Evolutionary conservation across 2,888 invertebrate species (phyloP).

Genomic region (Marasmarcha lunaedactyla): DNA sequence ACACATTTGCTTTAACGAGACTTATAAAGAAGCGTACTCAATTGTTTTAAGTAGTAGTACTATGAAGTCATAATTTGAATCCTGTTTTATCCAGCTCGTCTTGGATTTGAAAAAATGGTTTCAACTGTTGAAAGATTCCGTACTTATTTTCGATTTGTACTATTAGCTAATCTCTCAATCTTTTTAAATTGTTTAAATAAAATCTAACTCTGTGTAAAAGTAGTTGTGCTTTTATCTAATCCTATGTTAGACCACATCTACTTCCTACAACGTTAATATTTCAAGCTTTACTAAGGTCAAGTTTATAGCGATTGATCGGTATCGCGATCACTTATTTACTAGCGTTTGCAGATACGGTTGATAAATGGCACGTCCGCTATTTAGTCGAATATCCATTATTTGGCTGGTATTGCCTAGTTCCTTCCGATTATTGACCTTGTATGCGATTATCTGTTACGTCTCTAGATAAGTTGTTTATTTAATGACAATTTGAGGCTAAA

Average conservation of each 20-base stretch:
- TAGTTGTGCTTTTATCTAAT: too few relatives aligned
- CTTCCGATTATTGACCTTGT: constrained; percentile 44
- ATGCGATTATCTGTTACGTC: constrained; percentile 28
- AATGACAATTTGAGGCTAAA: too few relatives aligned
- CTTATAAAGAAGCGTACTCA: constrained; percentile 30
- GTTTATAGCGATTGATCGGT: constrained; percentile 25
- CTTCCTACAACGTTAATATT: background rate
- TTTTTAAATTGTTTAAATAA: too few relatives aligned
- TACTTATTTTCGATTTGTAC: too few relatives aligned
- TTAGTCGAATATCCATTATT: constrained; percentile 41
- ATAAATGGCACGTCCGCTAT: constrained; percentile 36
- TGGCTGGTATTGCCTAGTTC: constrained; percentile 47
- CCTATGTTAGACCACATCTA: background rate
- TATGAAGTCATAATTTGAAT: constrained; percentile 32
- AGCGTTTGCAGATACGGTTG: constrained; percentile 35
- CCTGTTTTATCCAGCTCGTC: constrained; percentile 39
- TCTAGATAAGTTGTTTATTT: too few relatives aligned
- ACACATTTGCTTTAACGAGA: constrained; percentile 31
- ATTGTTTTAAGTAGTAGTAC: background rate
- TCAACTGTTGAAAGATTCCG: too few relatives aligned
- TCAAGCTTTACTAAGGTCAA: constrained; percentile 28
- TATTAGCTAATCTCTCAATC: too few relatives aligned
- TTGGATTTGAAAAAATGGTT: constrained; percentile 21
- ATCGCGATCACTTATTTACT: constrained; percentile 30
- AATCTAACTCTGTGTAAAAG: too few relatives aligned